Evolutionary conservation across 2,113 vertebrate species (phyloP).

Genomic region (Micronycteris hirsuta): DNA sequence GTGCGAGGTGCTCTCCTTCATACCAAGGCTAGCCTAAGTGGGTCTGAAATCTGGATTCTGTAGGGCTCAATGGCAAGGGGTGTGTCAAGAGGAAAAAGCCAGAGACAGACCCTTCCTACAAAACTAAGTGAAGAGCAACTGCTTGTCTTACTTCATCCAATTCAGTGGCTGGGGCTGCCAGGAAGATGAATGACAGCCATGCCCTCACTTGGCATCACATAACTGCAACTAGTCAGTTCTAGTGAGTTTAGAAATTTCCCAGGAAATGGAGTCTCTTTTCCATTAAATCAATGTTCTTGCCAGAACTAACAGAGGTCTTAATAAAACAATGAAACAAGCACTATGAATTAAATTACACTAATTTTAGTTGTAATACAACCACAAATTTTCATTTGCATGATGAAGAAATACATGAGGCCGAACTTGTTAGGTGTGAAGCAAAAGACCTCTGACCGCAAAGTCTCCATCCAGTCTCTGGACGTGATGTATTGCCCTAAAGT

Average conservation of each 20-base stretch:
- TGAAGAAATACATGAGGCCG: background rate
- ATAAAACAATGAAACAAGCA: background rate
- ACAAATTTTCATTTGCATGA: background rate
- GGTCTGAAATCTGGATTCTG: background rate
- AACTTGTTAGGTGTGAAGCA: background rate
- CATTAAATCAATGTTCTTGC: background rate
- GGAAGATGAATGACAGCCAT: background rate
- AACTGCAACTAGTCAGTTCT: background rate
- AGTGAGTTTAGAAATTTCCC: background rate
- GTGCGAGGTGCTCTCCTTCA: background rate
- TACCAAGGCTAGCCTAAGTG: background rate
- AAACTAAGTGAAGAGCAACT: rapidly evolving
- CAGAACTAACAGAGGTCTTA: background rate
- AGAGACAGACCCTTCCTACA: background rate
- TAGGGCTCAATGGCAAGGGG: background rate
- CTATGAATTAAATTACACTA: background rate
- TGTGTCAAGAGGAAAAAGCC: too few species aligned
- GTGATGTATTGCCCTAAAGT: too few species aligned
- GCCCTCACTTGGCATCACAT: background rate
- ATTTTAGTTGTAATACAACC: background rate
- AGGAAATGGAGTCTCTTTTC: background rate
- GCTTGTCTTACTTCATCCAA: background rate
- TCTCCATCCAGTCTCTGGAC: background rate
- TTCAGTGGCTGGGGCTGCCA: background rate
- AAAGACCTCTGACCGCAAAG: background rate